Percentiles rank a stretch among this genome's conserved stretches.
Conservation (phyloP, 2,888 invertebrate species). For the Cabera pusaria region DNA sequence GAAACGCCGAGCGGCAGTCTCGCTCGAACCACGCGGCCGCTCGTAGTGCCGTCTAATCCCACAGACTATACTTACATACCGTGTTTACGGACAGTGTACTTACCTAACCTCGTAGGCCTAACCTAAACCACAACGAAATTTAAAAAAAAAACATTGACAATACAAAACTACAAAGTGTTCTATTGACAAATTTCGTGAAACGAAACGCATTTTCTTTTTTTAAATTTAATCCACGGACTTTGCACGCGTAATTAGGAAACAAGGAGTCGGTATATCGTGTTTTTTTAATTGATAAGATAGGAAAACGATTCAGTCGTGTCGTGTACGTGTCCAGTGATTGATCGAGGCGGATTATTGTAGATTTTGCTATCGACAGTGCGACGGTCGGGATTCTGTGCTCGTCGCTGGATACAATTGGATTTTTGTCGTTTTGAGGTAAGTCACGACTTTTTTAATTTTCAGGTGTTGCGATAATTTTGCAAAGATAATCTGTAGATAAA, state of each 20-base stretch:
- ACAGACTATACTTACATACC: slow-evolving; percentile 22
- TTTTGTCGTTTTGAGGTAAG: slow-evolving; percentile 65
- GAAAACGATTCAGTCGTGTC: slow-evolving; percentile 44
- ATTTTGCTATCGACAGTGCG: slow-evolving; percentile 48
- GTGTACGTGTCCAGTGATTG: slow-evolving; percentile 67
- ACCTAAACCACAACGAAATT: slow-evolving; percentile 46
- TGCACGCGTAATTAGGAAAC: slow-evolving; percentile 48
- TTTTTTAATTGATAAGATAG: slow-evolving; percentile 61
- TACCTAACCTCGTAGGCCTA: slow-evolving; percentile 42
- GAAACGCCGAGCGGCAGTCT: slow-evolving; percentile 67
- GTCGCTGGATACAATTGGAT: slow-evolving; percentile 56
- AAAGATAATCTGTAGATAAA: too few relatives aligned
- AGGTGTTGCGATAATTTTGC: too few relatives aligned
- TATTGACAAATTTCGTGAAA: too few relatives aligned
- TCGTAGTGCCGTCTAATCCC: slow-evolving; percentile 38
- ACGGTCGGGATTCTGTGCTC: slow-evolving; percentile 36
- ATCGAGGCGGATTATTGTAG: slow-evolving; percentile 49
- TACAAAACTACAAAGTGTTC: too few relatives aligned
- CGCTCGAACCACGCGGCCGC: slow-evolving; percentile 53
- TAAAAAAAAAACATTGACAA: slow-evolving; percentile 15
- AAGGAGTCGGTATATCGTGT: slow-evolving; percentile 33
- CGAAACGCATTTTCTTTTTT: slow-evolving; percentile 17
- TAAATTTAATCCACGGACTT: slow-evolving; percentile 32
- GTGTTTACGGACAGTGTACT: slow-evolving; percentile 35
- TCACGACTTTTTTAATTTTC: too few relatives aligned